Conservation (phyloP, 2,113 vertebrate species). For the Gymnarchus niloticus region DNA sequence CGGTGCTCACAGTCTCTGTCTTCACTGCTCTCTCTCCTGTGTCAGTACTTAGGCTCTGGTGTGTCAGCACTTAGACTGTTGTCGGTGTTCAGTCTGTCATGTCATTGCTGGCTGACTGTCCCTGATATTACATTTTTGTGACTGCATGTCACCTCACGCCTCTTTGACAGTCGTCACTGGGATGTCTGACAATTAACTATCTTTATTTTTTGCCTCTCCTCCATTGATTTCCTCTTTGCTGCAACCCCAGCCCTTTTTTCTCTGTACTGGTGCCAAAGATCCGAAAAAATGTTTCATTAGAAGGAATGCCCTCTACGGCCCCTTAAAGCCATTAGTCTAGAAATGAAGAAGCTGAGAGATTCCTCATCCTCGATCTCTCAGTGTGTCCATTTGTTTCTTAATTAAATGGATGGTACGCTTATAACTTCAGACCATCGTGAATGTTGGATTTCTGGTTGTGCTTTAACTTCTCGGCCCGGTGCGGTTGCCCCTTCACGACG, state of each 20-base stretch:
- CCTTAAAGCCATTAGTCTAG: conserved; percentile 5
- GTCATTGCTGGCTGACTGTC: neutral
- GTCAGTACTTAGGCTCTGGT: neutral
- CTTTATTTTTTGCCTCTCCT: neutral
- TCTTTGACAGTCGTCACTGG: too few relatives aligned
- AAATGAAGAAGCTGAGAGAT: neutral
- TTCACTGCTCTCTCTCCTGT: neutral
- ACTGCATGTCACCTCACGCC: too few relatives aligned
- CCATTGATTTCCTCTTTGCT: neutral
- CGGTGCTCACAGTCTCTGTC: neutral
- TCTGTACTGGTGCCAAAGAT: neutral
- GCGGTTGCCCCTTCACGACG: neutral
- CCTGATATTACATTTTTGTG: neutral
- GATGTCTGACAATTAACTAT: neutral
- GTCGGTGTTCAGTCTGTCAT: neutral
- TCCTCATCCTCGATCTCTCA: neutral
- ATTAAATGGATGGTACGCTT: neutral
- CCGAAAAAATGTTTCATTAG: conserved; percentile 11
- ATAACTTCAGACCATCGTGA: neutral
- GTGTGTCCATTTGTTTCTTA: neutral
- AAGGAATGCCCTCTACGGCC: neutral
- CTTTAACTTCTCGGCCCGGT: neutral
- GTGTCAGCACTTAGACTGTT: neutral
- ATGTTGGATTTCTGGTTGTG: neutral
- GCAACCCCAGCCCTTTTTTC: neutral